phyloP scores from a whole-genome alignment of 2,888 invertebrate genomes.

The Pimpla rufipes region DNA sequence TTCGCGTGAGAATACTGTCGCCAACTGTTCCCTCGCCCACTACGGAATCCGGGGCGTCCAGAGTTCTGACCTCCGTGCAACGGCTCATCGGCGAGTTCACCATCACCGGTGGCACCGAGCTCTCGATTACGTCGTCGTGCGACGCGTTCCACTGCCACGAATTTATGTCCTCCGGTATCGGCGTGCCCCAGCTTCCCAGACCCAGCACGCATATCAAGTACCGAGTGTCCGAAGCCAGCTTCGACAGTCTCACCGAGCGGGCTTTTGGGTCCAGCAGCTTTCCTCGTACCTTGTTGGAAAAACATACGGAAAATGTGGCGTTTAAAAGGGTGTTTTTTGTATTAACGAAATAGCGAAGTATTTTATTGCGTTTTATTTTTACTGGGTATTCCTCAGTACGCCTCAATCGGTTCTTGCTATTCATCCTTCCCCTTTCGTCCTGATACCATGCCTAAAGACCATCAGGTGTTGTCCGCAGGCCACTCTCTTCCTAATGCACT shows the following conservation, averaged over 20 bases:
- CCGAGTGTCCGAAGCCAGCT: conserved; percentile 92
- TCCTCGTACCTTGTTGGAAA: conserved; percentile 89
- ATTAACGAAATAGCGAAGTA: too few species aligned
- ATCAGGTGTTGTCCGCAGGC: too few species aligned
- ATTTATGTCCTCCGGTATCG: conserved; percentile 85
- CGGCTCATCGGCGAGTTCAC: conserved; percentile 91
- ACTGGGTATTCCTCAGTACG: too few species aligned
- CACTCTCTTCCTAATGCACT: too few species aligned
- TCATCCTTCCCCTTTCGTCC: too few species aligned
- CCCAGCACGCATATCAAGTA: conserved; percentile 96
- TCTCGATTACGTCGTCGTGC: conserved; percentile 89
- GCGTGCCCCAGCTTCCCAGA: conserved; percentile 90
- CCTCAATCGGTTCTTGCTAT: too few species aligned
- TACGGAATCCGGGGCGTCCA: conserved; percentile 90
- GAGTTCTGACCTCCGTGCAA: conserved; percentile 92
- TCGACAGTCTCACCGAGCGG: conserved; percentile 91
- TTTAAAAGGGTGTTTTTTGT: not conserved
- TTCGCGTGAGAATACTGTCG: conserved; percentile 91
- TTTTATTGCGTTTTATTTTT: too few species aligned
- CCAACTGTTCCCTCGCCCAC: conserved; percentile 87
- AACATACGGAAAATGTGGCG: conserved; percentile 20
- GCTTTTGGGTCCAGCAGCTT: conserved; percentile 91
- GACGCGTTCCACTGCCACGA: conserved; percentile 81
- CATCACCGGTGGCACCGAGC: conserved; percentile 87
- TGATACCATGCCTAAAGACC: too few species aligned